Evolutionary conservation across 2,888 invertebrate genomes (phyloP).

Genomic region (Xestia rhomboidea): DNA sequence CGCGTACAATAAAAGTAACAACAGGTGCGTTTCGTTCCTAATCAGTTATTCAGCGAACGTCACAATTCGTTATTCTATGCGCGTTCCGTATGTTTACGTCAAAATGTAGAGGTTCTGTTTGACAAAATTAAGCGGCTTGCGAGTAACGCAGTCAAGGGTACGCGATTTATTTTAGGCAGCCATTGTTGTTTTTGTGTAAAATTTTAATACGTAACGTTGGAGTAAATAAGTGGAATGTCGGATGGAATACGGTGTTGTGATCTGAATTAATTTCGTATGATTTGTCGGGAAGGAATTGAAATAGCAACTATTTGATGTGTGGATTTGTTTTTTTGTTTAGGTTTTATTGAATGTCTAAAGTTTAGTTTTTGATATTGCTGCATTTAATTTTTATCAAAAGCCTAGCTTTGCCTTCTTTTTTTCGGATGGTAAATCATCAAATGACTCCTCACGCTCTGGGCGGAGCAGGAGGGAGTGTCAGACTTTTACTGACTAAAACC

Average conservation of each 20-base stretch:
- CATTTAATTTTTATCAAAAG: background rate
- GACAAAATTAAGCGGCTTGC: slow-evolving; percentile 80
- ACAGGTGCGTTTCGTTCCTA: slow-evolving; percentile 78
- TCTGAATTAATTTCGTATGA: slow-evolving; percentile 44
- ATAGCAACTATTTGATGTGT: slow-evolving; percentile 1
- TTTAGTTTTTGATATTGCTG: background rate
- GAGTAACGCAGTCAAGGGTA: slow-evolving; percentile 72
- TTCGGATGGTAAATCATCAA: no score
- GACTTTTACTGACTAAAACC: no score
- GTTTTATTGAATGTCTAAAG: background rate
- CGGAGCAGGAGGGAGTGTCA: no score
- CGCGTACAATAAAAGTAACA: slow-evolving; percentile 64
- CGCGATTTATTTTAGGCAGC: slow-evolving; percentile 72
- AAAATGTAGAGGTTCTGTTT: slow-evolving; percentile 80
- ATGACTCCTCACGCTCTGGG: no score
- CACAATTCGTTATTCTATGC: slow-evolving; percentile 77
- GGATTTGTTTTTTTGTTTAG: background rate
- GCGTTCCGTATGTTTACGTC: slow-evolving; percentile 74
- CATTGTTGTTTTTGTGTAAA: slow-evolving; percentile 61
- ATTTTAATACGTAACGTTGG: slow-evolving; percentile 59
- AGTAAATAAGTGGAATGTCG: slow-evolving; percentile 57
- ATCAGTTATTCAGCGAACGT: slow-evolving; percentile 80
- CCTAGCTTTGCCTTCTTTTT: background rate
- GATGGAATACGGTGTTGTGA: slow-evolving; percentile 47
- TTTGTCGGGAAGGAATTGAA: slow-evolving; percentile 21